phyloP scores from a whole-genome alignment of 2,797 vertebrate species.

The Poecilia picta region DNA sequence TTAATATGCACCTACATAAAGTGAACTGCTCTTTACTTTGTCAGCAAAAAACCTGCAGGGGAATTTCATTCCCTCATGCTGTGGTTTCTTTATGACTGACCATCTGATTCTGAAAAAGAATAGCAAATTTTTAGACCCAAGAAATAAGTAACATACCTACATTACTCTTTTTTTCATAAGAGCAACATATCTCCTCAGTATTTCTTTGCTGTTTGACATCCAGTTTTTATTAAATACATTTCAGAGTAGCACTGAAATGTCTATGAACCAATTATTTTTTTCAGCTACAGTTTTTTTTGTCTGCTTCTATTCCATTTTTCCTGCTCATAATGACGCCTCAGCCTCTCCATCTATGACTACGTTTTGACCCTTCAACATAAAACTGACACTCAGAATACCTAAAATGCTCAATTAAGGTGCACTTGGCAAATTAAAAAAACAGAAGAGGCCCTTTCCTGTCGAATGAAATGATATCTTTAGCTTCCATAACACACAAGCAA shows the following conservation, averaged over 20 bases:
- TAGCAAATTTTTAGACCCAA: not conserved
- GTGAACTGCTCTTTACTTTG: not conserved
- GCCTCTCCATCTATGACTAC: not conserved
- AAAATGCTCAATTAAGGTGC: not conserved
- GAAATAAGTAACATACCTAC: not conserved
- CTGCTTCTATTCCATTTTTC: not conserved
- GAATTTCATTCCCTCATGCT: not conserved
- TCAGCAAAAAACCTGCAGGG: not conserved
- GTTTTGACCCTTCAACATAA: not conserved
- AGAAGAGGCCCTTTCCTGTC: not conserved
- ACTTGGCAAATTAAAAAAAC: not conserved
- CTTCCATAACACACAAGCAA: not conserved
- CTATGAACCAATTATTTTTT: not conserved
- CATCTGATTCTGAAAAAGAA: not conserved
- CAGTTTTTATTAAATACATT: not conserved
- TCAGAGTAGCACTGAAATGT: not conserved
- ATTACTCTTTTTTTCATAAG: not conserved
- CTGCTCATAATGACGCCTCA: not conserved
- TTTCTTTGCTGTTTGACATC: not conserved
- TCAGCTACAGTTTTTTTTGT: not conserved
- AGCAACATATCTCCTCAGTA: not conserved
- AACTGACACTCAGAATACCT: not conserved
- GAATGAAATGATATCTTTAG: not conserved
- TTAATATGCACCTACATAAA: not conserved
- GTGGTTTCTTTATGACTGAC: not conserved